Conservation (phyloP, 2,113 vertebrate genomes). For the Nerophis lumbriciformis region DNA sequence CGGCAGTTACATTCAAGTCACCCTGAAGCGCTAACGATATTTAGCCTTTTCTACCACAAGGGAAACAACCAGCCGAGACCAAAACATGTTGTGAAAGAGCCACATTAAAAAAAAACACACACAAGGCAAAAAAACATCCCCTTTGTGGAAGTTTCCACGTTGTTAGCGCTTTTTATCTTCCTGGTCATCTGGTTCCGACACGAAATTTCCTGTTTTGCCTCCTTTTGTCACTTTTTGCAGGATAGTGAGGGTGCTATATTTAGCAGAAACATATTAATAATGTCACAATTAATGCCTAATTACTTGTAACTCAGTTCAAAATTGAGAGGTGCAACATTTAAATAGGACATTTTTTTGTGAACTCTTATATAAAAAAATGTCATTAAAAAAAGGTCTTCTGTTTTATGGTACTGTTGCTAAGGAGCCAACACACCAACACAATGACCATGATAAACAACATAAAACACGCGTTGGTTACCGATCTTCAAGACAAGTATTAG, state of each 20-base stretch:
- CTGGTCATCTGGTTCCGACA: slow-evolving; percentile 93
- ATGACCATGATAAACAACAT: no score
- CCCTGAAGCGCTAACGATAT: slow-evolving; percentile 5
- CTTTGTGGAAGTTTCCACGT: slow-evolving; percentile 94
- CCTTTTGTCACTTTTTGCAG: slow-evolving; percentile 83
- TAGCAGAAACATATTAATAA: slow-evolving; percentile 63
- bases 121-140: slow-evolving; percentile 80
- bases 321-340: no score
- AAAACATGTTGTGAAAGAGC: slow-evolving; percentile 61
- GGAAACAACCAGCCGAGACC: slow-evolving; percentile 56
- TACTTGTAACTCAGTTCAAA: no score
- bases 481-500: no score
- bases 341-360: no score
- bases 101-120: slow-evolving; percentile 47
- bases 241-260: slow-evolving; percentile 80
- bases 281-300: slow-evolving; percentile 3
- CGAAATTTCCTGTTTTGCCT: slow-evolving; percentile 97
- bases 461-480: no score
- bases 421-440: no score
- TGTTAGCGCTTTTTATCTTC: slow-evolving; percentile 85
- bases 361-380: no score
- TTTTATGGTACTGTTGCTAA: no score
- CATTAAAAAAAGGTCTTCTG: no score
- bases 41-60: slow-evolving; percentile 19
- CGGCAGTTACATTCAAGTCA: slow-evolving; percentile 33